phyloP scores from a whole-genome alignment of 2,888 invertebrate genomes.

The Cheilosia variabilis region DNA sequence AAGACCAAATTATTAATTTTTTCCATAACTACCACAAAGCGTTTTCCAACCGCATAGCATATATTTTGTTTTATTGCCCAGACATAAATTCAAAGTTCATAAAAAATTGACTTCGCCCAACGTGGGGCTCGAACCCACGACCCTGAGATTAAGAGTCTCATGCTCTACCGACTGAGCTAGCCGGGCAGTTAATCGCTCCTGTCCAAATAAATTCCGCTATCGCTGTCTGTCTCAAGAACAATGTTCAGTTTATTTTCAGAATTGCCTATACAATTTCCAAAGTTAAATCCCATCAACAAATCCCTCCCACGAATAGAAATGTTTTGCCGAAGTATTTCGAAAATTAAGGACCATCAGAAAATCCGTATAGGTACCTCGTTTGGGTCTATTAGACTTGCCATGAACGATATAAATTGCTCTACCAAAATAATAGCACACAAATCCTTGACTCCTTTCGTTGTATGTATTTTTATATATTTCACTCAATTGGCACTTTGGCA shows the following conservation, averaged over 20 bases:
- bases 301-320: not conserved
- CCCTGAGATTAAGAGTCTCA: conserved; percentile 84
- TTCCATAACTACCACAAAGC: not conserved
- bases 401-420: conserved; percentile 31
- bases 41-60: no score
- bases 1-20: no score
- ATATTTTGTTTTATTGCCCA: not conserved
- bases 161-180: conserved; percentile 84
- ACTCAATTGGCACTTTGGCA: conserved; percentile 55
- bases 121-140: conserved; percentile 84
- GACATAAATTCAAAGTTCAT: not conserved
- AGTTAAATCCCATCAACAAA: not conserved
- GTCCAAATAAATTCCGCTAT: not conserved
- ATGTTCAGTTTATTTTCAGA: not conserved
- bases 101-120: conserved; percentile 79
- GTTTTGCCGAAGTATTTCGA: no score
- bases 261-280: not conserved
- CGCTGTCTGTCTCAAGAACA: not conserved
- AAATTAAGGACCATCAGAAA: conserved; percentile 23
- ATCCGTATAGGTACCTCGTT: conserved; percentile 10
- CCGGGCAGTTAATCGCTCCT: conserved; percentile 78
- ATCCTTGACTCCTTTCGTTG: conserved; percentile 49
- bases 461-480: conserved; percentile 12
- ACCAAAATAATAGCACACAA: conserved; percentile 24
- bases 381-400: conserved; percentile 32